These are phyloP conservation scores for Hydrocynus forskahlii DNA, from an alignment of 2,797 vertebrate species.

Conservation along the genomic window DNA sequence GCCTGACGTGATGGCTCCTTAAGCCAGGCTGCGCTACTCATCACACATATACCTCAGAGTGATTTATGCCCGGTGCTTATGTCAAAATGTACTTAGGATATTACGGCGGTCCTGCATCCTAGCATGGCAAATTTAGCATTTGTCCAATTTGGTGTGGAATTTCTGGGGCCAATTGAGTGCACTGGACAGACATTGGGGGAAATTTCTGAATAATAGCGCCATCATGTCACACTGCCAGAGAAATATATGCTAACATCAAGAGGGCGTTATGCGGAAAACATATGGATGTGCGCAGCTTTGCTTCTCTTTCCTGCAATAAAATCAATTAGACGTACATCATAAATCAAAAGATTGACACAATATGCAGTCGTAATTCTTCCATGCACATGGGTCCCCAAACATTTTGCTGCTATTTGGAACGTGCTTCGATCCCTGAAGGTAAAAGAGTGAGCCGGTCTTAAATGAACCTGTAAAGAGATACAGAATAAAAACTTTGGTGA, in stretches of 20 bases:
- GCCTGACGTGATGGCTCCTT: conserved; percentile 48
- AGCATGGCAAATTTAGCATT: conserved; percentile 40
- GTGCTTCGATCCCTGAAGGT: conserved; percentile 40
- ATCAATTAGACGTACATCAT: conserved; percentile 62
- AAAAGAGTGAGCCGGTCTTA: conserved; percentile 21
- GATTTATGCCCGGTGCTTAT: conserved; percentile 42
- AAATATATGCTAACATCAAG: conserved; percentile 39
- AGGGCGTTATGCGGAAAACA: conserved; percentile 56
- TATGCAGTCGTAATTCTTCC: conserved; percentile 47
- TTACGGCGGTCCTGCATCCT: not conserved
- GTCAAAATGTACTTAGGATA: conserved; percentile 39
- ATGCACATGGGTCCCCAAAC: conserved; percentile 35
- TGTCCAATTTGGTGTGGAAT: conserved; percentile 43
- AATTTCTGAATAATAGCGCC: conserved; percentile 23
- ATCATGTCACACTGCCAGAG: conserved; percentile 30
- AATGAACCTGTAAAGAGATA: conserved; percentile 32
- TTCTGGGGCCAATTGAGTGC: conserved; percentile 35
- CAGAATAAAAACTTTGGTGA: conserved; percentile 10
- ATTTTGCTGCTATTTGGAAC: conserved; percentile 40
- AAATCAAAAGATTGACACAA: conserved; percentile 56
- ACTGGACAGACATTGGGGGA: conserved; percentile 27
- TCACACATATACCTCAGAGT: conserved; percentile 41
- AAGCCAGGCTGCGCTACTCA: conserved; percentile 44
- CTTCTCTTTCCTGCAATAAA: conserved; percentile 64
- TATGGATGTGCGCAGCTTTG: conserved; percentile 51